phyloP scores from a whole-genome alignment of 2,797 vertebrate species.

The Crenuchus spilurus region DNA sequence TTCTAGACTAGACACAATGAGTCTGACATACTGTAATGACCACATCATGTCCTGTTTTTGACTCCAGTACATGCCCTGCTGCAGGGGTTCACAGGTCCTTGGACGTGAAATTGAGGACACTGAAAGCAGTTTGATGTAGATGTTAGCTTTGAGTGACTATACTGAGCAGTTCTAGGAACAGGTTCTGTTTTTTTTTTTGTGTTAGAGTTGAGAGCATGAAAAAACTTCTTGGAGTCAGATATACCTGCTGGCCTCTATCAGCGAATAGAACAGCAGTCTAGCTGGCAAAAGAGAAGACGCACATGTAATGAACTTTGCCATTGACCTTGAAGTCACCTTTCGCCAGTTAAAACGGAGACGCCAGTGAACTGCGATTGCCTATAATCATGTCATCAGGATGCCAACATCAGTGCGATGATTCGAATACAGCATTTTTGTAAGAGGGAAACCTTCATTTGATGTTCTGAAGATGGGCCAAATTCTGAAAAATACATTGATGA shows the following conservation, averaged over 20 bases:
- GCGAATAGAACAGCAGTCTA: neutral
- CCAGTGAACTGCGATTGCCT: constrained; percentile 22
- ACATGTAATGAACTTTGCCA: constrained; percentile 22
- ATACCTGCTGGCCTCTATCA: neutral
- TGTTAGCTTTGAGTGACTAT: neutral
- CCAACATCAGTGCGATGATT: constrained; percentile 23
- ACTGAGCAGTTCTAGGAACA: neutral
- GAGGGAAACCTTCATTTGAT: constrained; percentile 41
- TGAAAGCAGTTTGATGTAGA: neutral
- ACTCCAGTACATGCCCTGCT: constrained; percentile 20
- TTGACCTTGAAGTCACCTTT: constrained; percentile 15
- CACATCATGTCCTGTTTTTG: constrained; percentile 45
- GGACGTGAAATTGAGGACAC: constrained; percentile 6
- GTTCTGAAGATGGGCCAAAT: constrained; percentile 48
- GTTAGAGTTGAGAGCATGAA: neutral
- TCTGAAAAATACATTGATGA: constrained; percentile 47
- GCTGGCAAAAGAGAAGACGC: constrained; percentile 3
- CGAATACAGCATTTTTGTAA: constrained; percentile 14
- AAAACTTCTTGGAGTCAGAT: neutral
- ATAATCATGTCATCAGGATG: constrained; percentile 10
- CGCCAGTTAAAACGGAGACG: constrained; percentile 20
- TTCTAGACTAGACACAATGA: constrained; percentile 57
- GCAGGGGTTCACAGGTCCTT: neutral
- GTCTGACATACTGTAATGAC: constrained; percentile 53
- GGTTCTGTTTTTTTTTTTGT: neutral